Base-by-base conservation (phyloP, 2,888 invertebrate species). In the Perizoma flavofasciatum region DNA sequence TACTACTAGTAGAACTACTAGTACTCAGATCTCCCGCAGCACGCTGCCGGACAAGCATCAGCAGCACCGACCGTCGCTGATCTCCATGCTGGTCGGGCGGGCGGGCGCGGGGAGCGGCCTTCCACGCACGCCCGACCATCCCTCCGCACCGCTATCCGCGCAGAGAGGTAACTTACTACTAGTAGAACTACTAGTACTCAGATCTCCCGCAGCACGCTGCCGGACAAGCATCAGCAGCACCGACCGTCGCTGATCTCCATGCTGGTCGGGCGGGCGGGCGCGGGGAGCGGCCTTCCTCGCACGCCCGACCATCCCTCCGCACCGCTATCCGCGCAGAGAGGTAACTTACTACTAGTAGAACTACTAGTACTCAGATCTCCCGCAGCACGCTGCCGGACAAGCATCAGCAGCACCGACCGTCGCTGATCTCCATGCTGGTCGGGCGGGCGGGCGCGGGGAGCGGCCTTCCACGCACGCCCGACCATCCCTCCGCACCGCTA, bases 211-310 rank as follows among this genome's bases (percentile, higher is more conserved):
- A 22, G 47, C 5, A 51, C 65, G 11, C 52, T 58, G 5, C 68
- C 68, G 4, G 88, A 86, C 51, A 86, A 84, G 65, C 85, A 85
- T 55, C 84, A 85, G 57, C 88, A 91, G 68, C 89, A 91, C 71
- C 75, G 90, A 41, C 86, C 92, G 1, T 89, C 92, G 10, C 81
- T 92, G 52, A 88, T 89, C 69, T 86, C 89, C 59, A 85, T 92
- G 88, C 67, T 91, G 66, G 86, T 90, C 68, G 86, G 89, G 0
- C 79, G 89, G 43, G 78, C 76, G 0, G 76, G 77, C 4, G 58
- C n/a, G 0, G 77, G 74, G 1, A 72, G 75, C 6, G 78, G 76
- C 5, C 66, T 83, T 58, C 86, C 91, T 32, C 76, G 92, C 45
- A 89, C 92, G 2, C 91, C 88, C 10, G 89, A 88, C 75, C 91